Evolutionary conservation across 2,113 vertebrate species (phyloP).

Genomic region (Gymnarchus niloticus): DNA sequence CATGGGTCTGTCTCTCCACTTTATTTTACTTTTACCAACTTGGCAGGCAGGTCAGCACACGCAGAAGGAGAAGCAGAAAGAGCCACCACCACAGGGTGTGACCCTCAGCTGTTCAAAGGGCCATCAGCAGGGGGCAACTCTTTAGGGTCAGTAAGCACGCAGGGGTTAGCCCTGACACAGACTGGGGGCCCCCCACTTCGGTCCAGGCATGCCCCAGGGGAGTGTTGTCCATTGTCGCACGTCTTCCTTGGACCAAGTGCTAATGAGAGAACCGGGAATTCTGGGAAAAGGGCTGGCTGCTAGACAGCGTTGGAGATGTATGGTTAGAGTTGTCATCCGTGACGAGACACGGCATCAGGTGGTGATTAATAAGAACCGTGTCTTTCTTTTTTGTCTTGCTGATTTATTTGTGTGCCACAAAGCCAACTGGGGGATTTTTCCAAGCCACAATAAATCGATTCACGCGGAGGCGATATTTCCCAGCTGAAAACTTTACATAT

Average conservation of each 20-base stretch:
- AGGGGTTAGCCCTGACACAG: constrained; percentile 64
- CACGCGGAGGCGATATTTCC: constrained; percentile 24
- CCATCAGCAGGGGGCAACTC: constrained; percentile 48
- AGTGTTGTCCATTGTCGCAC: neutral
- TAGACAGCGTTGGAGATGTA: neutral
- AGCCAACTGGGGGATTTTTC: constrained; percentile 38
- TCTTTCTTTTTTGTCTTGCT: constrained; percentile 27
- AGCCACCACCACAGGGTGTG: constrained; percentile 46
- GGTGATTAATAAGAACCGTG: constrained; percentile 43
- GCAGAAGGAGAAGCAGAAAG: constrained; percentile 46
- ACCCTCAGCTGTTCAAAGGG: constrained; percentile 54
- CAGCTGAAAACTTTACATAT: constrained; percentile 36
- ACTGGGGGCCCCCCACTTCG: constrained; percentile 40
- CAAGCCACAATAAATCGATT: neutral
- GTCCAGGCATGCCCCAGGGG: neutral
- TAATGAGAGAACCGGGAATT: neutral
- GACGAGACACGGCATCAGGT: constrained; percentile 34
- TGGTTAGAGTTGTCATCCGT: neutral
- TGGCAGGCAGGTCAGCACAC: constrained; percentile 43
- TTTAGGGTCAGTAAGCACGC: constrained; percentile 60
- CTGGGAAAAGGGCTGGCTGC: neutral
- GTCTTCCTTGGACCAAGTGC: neutral
- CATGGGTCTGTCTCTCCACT: neutral
- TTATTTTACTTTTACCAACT: constrained; percentile 12
- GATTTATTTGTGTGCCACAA: constrained; percentile 37